phyloP scores from a whole-genome alignment of 2,888 invertebrate species.

The Agrochola circellaris region DNA sequence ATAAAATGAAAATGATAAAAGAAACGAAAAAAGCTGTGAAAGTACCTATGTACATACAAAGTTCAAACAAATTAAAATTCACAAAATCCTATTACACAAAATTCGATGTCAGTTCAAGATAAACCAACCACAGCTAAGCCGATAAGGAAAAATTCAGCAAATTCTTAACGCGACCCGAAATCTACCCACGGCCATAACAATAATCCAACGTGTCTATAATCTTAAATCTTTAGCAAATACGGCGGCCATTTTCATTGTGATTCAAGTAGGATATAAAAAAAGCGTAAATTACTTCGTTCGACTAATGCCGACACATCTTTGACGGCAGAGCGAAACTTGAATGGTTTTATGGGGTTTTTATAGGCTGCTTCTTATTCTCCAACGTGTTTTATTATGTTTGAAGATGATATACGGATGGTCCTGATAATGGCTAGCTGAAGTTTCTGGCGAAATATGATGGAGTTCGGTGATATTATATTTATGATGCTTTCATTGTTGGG shows the following conservation, averaged over 20 bases:
- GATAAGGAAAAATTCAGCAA: constrained; percentile 34
- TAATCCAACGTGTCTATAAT: constrained; percentile 58
- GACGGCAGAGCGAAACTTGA: constrained; percentile 71
- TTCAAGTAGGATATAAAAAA: constrained; percentile 83
- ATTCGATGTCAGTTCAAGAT: constrained; percentile 30
- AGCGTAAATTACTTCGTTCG: constrained; percentile 81
- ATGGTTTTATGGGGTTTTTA: constrained; percentile 79
- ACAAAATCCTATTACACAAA: constrained; percentile 23
- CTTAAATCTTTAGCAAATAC: constrained; percentile 70
- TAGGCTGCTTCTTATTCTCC: constrained; percentile 64
- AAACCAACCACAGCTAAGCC: constrained; percentile 8
- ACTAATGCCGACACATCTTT: constrained; percentile 78
- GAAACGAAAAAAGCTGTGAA: background rate
- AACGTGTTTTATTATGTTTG: constrained; percentile 65
- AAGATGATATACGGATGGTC: constrained; percentile 61
- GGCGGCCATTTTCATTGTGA: constrained; percentile 77
- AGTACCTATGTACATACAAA: background rate
- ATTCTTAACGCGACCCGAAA: constrained; percentile 41
- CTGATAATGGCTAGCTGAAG: constrained; percentile 50
- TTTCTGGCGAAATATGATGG: constrained; percentile 44
- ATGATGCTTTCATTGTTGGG: constrained; percentile 32
- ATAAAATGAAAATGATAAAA: background rate
- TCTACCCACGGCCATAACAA: constrained; percentile 47
- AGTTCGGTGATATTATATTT: constrained; percentile 30
- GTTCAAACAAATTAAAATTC: constrained; percentile 20